Percentiles rank a stretch among this genome's conserved stretches.
Conservation (phyloP, 2,888 invertebrate genomes). For the Meteorus colon region DNA sequence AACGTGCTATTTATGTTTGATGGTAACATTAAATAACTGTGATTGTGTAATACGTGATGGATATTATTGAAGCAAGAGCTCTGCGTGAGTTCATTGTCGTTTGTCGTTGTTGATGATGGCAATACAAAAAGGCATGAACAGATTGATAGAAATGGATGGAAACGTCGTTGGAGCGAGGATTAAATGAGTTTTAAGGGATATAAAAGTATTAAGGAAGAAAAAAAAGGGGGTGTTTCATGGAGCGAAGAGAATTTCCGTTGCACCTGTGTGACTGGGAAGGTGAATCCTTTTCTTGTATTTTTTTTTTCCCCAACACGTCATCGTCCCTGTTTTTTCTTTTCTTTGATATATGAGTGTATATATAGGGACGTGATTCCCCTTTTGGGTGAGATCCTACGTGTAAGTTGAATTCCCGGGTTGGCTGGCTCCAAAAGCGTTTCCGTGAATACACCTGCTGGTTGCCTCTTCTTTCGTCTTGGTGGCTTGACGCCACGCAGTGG, state of each 20-base stretch:
- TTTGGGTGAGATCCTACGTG: neutral
- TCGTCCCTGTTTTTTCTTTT: neutral
- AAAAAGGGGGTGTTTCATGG: conserved; percentile 49
- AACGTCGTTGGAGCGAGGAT: conserved; percentile 12
- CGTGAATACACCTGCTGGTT: conserved; percentile 47
- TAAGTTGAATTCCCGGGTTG: conserved; percentile 25
- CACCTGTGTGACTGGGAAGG: conserved; percentile 21
- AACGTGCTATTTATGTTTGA: neutral
- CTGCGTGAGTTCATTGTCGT: neutral
- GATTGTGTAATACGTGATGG: neutral
- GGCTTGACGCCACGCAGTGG: conserved; percentile 6
- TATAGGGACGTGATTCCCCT: conserved; percentile 13
- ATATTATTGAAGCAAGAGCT: neutral
- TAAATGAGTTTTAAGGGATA: neutral
- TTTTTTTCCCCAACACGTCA: conserved; percentile 9
- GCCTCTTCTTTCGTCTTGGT: conserved; percentile 14
- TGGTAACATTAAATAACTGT: neutral
- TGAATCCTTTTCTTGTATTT: conserved; percentile 27
- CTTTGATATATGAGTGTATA: conserved; percentile 45
- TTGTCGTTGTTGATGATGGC: neutral
- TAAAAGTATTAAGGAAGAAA: neutral
- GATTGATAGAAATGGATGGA: conserved; percentile 34
- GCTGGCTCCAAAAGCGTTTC: conserved; percentile 48
- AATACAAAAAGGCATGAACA: neutral
- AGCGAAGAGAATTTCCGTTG: conserved; percentile 46